A percentile compares a stretch with the other conserved stretches of the same genome.
These are phyloP conservation scores for Drosophila yooni DNA, from an alignment of 2,888 invertebrate genomes.

Conservation along the genomic window DNA sequence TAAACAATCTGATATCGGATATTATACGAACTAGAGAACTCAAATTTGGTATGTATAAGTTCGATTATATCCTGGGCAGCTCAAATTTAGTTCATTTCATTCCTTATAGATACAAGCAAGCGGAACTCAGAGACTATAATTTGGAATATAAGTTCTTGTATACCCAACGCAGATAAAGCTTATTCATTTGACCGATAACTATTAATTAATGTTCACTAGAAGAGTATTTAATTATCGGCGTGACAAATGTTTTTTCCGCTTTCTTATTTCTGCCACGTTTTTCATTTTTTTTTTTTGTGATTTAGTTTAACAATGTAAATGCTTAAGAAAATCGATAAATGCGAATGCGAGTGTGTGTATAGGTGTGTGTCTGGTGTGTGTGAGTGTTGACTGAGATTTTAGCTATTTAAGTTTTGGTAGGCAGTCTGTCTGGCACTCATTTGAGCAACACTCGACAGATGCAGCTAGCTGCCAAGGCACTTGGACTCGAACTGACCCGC, in stretches of 20 bases:
- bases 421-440: slow-evolving; percentile 26
- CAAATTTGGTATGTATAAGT: too few relatives aligned
- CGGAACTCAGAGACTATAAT: not conserved
- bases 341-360: slow-evolving; percentile 18
- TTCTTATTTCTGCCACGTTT: slow-evolving; percentile 10
- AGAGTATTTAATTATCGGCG: slow-evolving; percentile 7
- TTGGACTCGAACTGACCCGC: slow-evolving; percentile 58
- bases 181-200: too few relatives aligned
- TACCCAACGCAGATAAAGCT: too few relatives aligned
- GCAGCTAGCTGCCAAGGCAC: slow-evolving; percentile 48
- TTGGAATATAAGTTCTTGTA: not conserved
- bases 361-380: not conserved
- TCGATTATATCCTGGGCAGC: not conserved
- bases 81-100: not conserved
- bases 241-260: not conserved
- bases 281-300: slow-evolving; percentile 3
- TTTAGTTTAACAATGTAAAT: slow-evolving; percentile 40
- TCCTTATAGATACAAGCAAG: too few relatives aligned
- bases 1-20: not conserved
- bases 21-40: not conserved
- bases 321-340: slow-evolving; percentile 66
- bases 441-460: slow-evolving; percentile 26
- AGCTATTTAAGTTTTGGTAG: slow-evolving; percentile 60
- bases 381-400: slow-evolving; percentile 35
- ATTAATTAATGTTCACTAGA: too few relatives aligned